phyloP scores from a whole-genome alignment of 2,113 vertebrate genomes.

The Zosterops japonicus region DNA sequence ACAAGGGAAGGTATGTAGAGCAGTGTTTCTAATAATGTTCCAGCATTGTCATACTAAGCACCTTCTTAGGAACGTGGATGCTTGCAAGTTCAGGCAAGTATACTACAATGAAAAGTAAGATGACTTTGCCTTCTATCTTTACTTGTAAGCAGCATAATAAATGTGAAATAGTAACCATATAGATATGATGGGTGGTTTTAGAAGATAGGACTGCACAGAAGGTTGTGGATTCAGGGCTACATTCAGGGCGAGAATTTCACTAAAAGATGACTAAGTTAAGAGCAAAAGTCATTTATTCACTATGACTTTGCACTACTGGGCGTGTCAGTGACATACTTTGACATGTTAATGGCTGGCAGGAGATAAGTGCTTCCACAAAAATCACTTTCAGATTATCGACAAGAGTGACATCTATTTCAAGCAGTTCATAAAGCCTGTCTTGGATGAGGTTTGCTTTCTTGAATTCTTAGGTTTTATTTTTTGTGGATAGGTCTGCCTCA shows the following conservation, averaged over 20 bases:
- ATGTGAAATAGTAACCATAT: not conserved
- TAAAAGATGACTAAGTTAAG: not conserved
- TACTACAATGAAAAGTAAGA: not conserved
- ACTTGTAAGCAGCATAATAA: not conserved
- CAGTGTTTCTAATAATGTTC: not conserved
- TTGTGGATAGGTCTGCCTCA: not conserved
- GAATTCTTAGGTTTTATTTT: not conserved
- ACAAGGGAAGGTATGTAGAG: conserved; percentile 88
- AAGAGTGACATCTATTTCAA: not conserved
- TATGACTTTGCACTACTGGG: not conserved
- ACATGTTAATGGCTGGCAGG: not conserved
- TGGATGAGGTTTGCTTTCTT: not conserved
- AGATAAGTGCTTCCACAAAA: not conserved
- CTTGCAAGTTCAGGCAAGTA: not conserved
- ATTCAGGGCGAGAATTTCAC: not conserved
- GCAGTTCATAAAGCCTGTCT: not conserved
- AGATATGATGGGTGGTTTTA: not conserved
- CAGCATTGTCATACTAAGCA: not conserved
- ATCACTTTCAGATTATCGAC: not conserved
- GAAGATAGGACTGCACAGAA: not conserved
- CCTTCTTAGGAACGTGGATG: not conserved
- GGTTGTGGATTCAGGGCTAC: not conserved
- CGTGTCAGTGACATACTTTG: not conserved
- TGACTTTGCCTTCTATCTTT: not conserved
- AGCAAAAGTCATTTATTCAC: not conserved